Evolutionary conservation across 1,140 invertebrate genomes (phyloP).

Genomic region (Eupeodes corollae): DNA sequence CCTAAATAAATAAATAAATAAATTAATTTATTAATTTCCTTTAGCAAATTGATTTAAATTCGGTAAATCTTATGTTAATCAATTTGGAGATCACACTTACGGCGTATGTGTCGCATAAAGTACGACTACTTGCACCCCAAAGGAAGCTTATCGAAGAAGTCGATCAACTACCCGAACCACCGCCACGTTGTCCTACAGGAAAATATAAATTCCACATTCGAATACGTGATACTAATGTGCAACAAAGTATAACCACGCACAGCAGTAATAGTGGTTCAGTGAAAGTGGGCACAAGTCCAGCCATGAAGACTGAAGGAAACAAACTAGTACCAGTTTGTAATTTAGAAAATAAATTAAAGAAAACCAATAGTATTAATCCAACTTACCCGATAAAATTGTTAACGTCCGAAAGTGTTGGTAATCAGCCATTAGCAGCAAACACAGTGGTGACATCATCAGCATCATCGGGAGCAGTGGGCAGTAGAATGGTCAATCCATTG

Average conservation of each 20-base stretch:
- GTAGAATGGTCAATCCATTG: too few relatives aligned
- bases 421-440: neutral
- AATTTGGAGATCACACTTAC: conserved; percentile 60
- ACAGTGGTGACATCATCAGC: neutral
- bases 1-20: neutral
- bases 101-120: conserved; percentile 73
- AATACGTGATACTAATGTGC: conserved; percentile 22
- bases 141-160: conserved; percentile 65
- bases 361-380: neutral
- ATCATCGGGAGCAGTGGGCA: neutral
- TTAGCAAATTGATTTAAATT: conserved; percentile 56
- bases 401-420: neutral
- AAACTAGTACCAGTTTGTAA: conserved; percentile 25
- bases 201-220: conserved; percentile 35
- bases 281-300: conserved; percentile 32
- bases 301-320: conserved; percentile 29
- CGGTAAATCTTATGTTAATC: conserved; percentile 59
- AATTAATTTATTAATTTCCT: conserved; percentile 19
- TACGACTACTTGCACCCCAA: conserved; percentile 59
- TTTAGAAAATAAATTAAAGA: neutral
- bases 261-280: conserved; percentile 11
- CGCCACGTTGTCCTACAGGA: conserved; percentile 56
- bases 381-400: neutral
- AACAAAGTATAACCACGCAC: conserved; percentile 25
- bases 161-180: conserved; percentile 46